A percentile compares a stretch with the other conserved stretches of the same genome.
Evolutionary conservation across 2,797 vertebrate species (phyloP).

Genomic region (Tympanoctomys barrerae): DNA sequence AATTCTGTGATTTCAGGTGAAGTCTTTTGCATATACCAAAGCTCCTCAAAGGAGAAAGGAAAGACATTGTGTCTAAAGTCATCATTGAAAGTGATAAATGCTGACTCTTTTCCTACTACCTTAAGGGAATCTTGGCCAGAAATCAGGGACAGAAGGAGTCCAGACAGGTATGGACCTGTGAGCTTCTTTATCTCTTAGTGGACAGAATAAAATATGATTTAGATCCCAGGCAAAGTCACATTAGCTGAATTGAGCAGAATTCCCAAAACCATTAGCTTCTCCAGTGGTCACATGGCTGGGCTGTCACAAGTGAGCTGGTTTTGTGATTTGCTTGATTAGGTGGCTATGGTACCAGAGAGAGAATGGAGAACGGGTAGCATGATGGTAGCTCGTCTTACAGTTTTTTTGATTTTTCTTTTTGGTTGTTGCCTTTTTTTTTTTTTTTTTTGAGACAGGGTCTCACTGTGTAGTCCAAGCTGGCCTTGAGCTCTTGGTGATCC

Average conservation of each 20-base stretch:
- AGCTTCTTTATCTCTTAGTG: conserved; percentile 75
- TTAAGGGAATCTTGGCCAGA: conserved; percentile 72
- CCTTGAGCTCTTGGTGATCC: not conserved
- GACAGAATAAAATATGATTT: conserved; percentile 81
- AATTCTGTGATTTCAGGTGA: conserved; percentile 79
- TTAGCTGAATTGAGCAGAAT: conserved; percentile 78
- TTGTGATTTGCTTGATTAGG: not conserved
- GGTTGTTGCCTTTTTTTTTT: not conserved
- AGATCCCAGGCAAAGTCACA: conserved; percentile 57
- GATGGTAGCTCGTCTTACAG: not conserved
- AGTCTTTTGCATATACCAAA: conserved; percentile 73
- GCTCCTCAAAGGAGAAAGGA: conserved; percentile 68
- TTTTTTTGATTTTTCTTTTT: not conserved
- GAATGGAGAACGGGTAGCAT: not conserved
- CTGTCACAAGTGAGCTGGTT: not conserved
- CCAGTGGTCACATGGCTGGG: conserved; percentile 18
- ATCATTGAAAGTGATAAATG: conserved; percentile 68
- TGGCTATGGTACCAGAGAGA: not conserved
- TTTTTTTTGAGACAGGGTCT: not conserved
- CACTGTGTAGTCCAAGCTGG: not conserved
- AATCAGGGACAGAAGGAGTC: conserved; percentile 39
- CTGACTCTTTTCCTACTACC: not conserved
- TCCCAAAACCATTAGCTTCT: conserved; percentile 57
- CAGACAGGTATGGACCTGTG: conserved; percentile 68
- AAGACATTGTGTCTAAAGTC: conserved; percentile 76